phyloP scores from a whole-genome alignment of 2,797 vertebrate genomes.

The Artibeus lituratus region DNA sequence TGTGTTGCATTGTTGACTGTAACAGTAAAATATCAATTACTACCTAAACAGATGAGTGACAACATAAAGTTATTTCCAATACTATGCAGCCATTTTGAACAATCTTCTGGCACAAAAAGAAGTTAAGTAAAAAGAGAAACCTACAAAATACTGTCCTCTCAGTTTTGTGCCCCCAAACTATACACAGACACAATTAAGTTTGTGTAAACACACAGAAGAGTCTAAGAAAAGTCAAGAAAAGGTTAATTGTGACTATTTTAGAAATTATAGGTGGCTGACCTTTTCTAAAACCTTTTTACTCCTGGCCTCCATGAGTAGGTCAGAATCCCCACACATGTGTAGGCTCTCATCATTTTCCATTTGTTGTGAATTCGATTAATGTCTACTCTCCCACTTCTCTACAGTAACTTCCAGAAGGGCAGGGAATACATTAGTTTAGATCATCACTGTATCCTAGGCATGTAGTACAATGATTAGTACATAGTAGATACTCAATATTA shows the following conservation, averaged over 20 bases:
- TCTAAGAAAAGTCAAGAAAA: slow-evolving; percentile 16
- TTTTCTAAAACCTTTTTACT: neutral
- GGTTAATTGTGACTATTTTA: neutral
- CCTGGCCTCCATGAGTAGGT: neutral
- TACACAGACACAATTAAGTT: neutral
- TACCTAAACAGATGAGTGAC: neutral
- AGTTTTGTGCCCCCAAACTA: neutral
- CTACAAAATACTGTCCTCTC: neutral
- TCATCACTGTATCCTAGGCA: neutral
- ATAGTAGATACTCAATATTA: neutral
- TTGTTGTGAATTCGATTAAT: neutral
- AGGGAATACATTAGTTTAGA: neutral
- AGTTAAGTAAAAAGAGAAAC: neutral
- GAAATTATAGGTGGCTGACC: neutral
- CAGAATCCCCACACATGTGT: neutral
- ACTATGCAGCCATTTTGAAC: neutral
- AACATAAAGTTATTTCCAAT: neutral
- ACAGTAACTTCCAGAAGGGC: neutral
- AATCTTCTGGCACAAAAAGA: neutral
- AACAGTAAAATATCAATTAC: neutral
- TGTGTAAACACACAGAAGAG: neutral
- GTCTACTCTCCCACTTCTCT: neutral
- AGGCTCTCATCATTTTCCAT: neutral
- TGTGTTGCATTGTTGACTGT: neutral
- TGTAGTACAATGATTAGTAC: neutral